Percentiles rank a stretch among this genome's conserved stretches.
Conservation (phyloP, 2,113 vertebrate genomes). For the Tamias sibiricus region DNA sequence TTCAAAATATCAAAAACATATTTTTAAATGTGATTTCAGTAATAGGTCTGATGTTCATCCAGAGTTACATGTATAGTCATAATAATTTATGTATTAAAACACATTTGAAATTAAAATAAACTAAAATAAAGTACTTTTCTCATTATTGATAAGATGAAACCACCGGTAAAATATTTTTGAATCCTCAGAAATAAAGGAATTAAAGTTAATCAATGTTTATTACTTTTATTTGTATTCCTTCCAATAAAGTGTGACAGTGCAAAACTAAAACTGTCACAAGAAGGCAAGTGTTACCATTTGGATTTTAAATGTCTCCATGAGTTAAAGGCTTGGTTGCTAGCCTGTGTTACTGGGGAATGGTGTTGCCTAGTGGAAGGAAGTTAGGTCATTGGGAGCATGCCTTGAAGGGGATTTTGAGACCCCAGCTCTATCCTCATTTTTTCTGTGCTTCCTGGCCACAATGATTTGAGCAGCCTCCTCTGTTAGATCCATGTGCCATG, state of each 20-base stretch:
- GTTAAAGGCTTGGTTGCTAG: not conserved
- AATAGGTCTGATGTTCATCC: not conserved
- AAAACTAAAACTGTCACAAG: not conserved
- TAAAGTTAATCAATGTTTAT: not conserved
- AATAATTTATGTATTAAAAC: not conserved
- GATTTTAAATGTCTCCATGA: not conserved
- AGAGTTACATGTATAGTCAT: not conserved
- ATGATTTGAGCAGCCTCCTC: not conserved
- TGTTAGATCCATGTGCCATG: too few relatives aligned
- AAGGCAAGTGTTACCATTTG: not conserved
- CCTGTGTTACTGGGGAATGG: not conserved
- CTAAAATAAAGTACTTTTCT: not conserved
- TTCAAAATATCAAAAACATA: constrained; percentile 62
- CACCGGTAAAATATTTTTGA: not conserved
- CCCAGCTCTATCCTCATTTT: not conserved
- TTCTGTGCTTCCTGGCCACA: too few relatives aligned
- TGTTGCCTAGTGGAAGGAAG: not conserved
- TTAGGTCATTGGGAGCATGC: not conserved
- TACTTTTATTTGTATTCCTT: not conserved
- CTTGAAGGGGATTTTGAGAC: not conserved
- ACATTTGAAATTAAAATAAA: not conserved
- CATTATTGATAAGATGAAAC: not conserved
- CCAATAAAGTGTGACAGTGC: not conserved
- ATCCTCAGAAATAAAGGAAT: not conserved
- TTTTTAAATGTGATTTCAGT: not conserved